These are phyloP conservation scores for Silurus aristotelis DNA, from an alignment of 2,797 vertebrate genomes.

Conservation along the genomic window DNA sequence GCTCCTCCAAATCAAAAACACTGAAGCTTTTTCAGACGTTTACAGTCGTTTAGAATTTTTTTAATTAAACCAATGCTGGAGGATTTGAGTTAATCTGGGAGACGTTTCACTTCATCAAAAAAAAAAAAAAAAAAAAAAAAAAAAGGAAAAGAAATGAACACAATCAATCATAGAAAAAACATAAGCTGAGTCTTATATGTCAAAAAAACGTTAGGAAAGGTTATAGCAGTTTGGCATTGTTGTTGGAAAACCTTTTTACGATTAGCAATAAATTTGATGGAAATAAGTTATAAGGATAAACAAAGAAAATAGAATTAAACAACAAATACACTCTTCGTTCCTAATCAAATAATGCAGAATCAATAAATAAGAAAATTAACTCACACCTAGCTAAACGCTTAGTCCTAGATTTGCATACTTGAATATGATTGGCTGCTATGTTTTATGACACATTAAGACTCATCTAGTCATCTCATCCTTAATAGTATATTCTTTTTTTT, in stretches of 20 bases:
- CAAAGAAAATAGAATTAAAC: neutral
- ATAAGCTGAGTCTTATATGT: neutral
- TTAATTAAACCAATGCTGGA: neutral
- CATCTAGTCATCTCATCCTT: neutral
- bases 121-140: neutral
- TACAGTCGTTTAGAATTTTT: conserved; percentile 4
- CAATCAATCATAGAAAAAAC: neutral
- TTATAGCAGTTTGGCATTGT: neutral
- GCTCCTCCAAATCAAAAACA: conserved; percentile 32
- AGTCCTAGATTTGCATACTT: neutral
- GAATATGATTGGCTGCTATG: neutral
- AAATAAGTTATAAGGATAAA: neutral
- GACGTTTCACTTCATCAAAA: neutral
- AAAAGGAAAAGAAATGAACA: neutral
- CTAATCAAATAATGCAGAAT: neutral
- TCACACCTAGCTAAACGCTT: neutral
- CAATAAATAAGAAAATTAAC: neutral
- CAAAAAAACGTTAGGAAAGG: neutral
- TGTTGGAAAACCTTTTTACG: neutral
- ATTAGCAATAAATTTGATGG: neutral
- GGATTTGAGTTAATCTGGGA: neutral
- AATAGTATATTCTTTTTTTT: neutral
- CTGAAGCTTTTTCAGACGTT: conserved; percentile 25
- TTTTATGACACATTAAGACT: neutral
- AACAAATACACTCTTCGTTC: neutral